Evolutionary conservation across 2,113 vertebrate species (phyloP), one percentile per base, ranked within the genome.

Genomic region (Myodes glareolus): DNA sequence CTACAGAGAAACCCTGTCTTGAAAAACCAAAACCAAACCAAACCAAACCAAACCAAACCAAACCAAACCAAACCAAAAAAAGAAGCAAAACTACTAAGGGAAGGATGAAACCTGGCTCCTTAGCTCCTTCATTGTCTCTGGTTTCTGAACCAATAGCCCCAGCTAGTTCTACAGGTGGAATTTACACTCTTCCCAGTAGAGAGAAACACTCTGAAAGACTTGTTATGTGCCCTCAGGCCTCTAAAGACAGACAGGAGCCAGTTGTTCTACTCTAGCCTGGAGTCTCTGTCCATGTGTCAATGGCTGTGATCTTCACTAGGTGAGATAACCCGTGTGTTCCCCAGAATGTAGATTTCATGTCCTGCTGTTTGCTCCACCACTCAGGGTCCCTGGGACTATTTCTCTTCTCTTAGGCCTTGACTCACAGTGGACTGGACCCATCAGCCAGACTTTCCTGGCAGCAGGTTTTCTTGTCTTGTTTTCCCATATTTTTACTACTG

Each of bases 121-220:
- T 58, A 55, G 73, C 65, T 89, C 7, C 84, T 55, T 17, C 93
- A 50, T 81, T 13, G 7, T 88, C 50, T 89, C n/a, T 90, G 82
- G 21, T 68, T 76, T 89, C 58, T 95, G 67, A 90, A 92, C 91
- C 58, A 76, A 45, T 94, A 93, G 68, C 70, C 31, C 52, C 45
- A 77, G 39, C 8, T 70, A 16, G 50, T 68, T 89, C 1, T 55
- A 52, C 68, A 31, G 50, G 19, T 55, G 39, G 45, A 65, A 87
- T 55, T 52, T 52, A 84, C 23, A 78, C 73, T 92, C 45, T 61
- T 58, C 89, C 12, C 55, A 42, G n/a, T 67, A 78, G 90, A 86
- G 61, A 75, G 45, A 90, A 50, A 96, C 77, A 91, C 17, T 75
- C n/a, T 50, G 45, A 61, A 90, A 92, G 76, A 33, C 29, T 27